phyloP scores from a whole-genome alignment of 2,888 invertebrate genomes.

The Rutpela maculata region DNA sequence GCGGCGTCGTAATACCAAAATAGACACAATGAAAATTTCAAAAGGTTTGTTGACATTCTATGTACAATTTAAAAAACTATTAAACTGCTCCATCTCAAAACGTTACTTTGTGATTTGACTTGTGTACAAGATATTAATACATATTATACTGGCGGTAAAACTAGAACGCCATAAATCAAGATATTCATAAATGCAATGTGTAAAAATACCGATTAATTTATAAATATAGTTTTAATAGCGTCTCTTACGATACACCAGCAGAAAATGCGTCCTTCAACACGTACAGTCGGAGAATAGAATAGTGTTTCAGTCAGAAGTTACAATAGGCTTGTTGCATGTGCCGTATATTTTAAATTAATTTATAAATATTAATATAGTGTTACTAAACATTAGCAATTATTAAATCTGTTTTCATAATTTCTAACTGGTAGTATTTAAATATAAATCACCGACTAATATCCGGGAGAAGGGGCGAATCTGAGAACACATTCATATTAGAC shows the following conservation, averaged over 20 bases:
- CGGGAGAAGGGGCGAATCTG: too few relatives aligned
- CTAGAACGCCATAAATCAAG: constrained; percentile 1
- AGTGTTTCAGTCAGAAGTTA: not conserved
- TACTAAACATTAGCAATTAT: too few relatives aligned
- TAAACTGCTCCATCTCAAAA: not conserved
- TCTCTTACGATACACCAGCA: not conserved
- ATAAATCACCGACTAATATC: too few relatives aligned
- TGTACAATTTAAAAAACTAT: not conserved
- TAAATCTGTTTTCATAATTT: too few relatives aligned
- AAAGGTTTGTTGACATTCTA: constrained; percentile 32
- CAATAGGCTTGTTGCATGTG: too few relatives aligned
- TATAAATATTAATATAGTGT: too few relatives aligned
- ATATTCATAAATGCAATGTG: constrained; percentile 29
- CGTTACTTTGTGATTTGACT: not conserved
- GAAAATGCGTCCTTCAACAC: not conserved
- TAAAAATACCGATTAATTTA: constrained; percentile 28
- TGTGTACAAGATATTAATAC: constrained; percentile 14
- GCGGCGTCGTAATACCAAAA: not conserved
- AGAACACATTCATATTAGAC: too few relatives aligned
- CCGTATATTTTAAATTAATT: too few relatives aligned
- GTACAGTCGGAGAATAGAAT: not conserved
- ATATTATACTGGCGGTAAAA: constrained; percentile 28
- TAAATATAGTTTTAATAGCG: constrained; percentile 25
- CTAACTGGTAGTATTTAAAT: too few relatives aligned
- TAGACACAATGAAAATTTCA: constrained; percentile 12